A percentile compares a stretch with the other conserved stretches of the same genome.
Conservation (phyloP, 2,888 invertebrate species). For the Scaeva pyrastri region DNA sequence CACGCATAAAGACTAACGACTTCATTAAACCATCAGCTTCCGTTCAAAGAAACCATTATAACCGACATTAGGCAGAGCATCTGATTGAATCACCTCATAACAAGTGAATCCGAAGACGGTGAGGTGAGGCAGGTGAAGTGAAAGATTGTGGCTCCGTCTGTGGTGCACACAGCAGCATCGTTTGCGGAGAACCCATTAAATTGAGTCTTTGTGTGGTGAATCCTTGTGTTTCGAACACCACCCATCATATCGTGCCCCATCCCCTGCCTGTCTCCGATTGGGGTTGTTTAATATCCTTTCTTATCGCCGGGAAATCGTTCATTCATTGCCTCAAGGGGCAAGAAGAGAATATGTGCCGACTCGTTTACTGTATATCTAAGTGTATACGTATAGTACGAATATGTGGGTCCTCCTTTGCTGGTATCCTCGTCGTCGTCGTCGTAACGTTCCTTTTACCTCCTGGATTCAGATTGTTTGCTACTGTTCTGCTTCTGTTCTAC, state of each 20-base stretch:
- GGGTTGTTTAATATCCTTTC: conserved; percentile 76
- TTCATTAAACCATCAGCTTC: conserved; percentile 77
- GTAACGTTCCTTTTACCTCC: conserved; percentile 14
- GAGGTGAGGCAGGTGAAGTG: conserved; percentile 75
- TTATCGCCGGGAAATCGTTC: conserved; percentile 75
- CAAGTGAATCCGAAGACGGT: conserved; percentile 63
- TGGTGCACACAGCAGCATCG: conserved; percentile 68
- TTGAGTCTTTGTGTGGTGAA: conserved; percentile 73
- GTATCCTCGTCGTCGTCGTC: conserved; percentile 29
- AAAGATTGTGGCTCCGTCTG: conserved; percentile 73
- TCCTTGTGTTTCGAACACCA: conserved; percentile 48
- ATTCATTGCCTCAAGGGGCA: conserved; percentile 75
- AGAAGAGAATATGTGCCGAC: conserved; percentile 75
- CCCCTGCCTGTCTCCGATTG: conserved; percentile 33
- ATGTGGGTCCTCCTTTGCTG: conserved; percentile 69
- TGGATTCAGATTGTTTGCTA: conserved; percentile 25
- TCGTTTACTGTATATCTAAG: conserved; percentile 46
- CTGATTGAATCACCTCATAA: conserved; percentile 76
- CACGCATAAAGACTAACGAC: conserved; percentile 77
- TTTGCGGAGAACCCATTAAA: conserved; percentile 75
- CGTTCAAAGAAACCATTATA: conserved; percentile 77
- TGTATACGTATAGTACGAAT: too few relatives aligned
- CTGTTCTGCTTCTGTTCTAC: conserved; percentile 46
- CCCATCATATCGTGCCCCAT: conserved; percentile 19
- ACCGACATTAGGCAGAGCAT: conserved; percentile 75